Base-by-base conservation (phyloP, 2,113 vertebrate genomes). In the Loxodonta africana region DNA sequence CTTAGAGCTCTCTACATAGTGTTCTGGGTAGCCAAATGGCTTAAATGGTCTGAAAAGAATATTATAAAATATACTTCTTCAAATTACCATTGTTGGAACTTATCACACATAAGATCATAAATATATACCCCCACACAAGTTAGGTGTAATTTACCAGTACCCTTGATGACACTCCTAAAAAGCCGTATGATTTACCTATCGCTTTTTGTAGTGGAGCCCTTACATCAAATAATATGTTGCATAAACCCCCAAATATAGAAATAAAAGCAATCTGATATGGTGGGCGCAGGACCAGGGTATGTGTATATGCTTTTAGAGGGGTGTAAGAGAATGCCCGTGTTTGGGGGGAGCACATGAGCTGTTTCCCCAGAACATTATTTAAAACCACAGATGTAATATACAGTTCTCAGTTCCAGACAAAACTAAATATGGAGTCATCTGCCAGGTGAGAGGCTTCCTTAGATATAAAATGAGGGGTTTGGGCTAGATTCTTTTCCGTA, bases 261-360 rank as follows among this genome's bases (percentile, higher is more conserved):
- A 15, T 46, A 53, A 83, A 57, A 92, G 62, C 80, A 26, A 44
- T 46, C n/a, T 51, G 10, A 78, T 30, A 2, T 48, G 41, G 87
- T 5, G 12, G 11, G 73, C 78, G n/a, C 41, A 91, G 82, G 46
- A 67, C 15, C 4, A 48, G 8, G 26, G 26, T 7, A 1, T 3
- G 25, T 18, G 4, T 5, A 6, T 6, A 10, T 63, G 5, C 48
- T 23, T 71, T 37, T 2, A 21, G 57, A 21, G 48, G 33, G 51
- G 3, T 23, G 25, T 3, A 18, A 0, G 11, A 57, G 37, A 30
- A 20, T 0, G 23, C 6, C 7, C 8, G 26, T n/a, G 48, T 5
- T 25, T 81, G 9, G 15, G 12, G 21, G 46, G 33, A 53, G 1
- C 15, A n/a, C 41, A 12, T 2, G 5, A 51, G 20, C 14, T 46